These are phyloP conservation scores for Campylorhamphus procurvoides DNA, from an alignment of 2,113 vertebrate genomes.

Conservation along the genomic window DNA sequence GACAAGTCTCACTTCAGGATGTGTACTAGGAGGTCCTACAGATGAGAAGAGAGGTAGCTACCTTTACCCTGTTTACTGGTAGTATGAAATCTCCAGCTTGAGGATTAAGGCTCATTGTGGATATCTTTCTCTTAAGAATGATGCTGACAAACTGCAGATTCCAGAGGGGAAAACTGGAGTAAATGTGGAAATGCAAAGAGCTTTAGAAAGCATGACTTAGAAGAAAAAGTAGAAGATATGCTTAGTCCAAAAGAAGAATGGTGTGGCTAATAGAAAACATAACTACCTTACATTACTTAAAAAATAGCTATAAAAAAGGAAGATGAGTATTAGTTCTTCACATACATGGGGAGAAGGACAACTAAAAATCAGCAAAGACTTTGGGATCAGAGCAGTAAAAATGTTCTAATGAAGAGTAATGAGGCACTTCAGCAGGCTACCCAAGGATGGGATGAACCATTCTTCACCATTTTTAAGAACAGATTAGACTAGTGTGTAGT, in stretches of 20 bases:
- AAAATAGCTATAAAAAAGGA: not conserved
- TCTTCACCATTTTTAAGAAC: slow-evolving; percentile 25
- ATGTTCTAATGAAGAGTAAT: slow-evolving; percentile 50
- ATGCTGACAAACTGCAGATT: not conserved
- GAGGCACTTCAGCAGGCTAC: slow-evolving; percentile 30
- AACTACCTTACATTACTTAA: not conserved
- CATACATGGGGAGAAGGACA: not conserved
- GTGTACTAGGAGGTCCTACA: not conserved
- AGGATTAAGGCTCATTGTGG: not conserved
- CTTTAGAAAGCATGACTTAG: not conserved
- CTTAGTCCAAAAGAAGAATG: not conserved
- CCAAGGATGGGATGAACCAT: slow-evolving; percentile 34
- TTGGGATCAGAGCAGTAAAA: not conserved
- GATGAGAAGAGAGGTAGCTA: not conserved
- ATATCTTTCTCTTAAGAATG: not conserved
- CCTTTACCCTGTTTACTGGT: not conserved
- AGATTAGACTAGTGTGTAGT: slow-evolving; percentile 41
- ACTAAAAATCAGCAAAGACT: not conserved
- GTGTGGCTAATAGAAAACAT: not conserved
- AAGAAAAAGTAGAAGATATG: not conserved
- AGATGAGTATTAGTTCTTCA: not conserved
- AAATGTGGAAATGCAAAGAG: not conserved
- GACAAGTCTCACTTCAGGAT: not conserved
- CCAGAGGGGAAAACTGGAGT: not conserved
- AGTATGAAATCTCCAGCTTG: not conserved